Percentiles rank a stretch among this genome's conserved stretches.
Conservation (phyloP, 1,140 invertebrate species). For the Nixonia krombeini region DNA sequence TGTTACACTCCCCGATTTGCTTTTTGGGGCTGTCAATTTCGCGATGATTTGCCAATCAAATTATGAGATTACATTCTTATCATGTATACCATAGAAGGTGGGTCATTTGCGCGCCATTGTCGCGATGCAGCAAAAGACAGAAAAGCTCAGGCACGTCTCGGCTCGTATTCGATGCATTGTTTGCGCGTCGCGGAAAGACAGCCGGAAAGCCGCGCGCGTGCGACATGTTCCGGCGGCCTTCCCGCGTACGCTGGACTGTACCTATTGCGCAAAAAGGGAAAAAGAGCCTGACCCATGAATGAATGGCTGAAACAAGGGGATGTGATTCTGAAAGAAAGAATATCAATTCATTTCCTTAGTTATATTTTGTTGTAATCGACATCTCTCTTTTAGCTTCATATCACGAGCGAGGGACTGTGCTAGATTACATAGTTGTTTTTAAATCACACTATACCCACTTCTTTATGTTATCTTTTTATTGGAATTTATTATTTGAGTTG, state of each 20-base stretch:
- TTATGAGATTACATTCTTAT: no score
- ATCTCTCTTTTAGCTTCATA: conserved; percentile 10
- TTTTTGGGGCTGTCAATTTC: neutral
- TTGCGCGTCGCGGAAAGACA: conserved; percentile 50
- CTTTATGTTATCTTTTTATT: no score
- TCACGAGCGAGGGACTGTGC: conserved; percentile 26
- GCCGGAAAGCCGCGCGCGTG: conserved; percentile 42
- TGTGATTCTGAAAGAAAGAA: conserved; percentile 72
- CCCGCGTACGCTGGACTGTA: conserved; percentile 57
- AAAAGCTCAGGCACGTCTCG: conserved; percentile 47
- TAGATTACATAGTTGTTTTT: no score
- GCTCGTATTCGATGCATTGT: conserved; percentile 52
- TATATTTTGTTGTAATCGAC: conserved; percentile 12
- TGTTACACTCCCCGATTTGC: no score
- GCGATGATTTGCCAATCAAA: neutral
- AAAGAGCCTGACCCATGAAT: conserved; percentile 73
- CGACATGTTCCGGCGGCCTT: conserved; percentile 41
- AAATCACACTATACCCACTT: no score
- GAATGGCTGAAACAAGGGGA: conserved; percentile 71
- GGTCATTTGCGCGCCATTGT: conserved; percentile 39
- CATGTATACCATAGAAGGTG: no score
- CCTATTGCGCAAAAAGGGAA: conserved; percentile 73
- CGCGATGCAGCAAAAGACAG: conserved; percentile 27
- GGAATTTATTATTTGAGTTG: no score
- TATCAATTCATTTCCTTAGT: conserved; percentile 67